Conservation (phyloP, 2,888 invertebrate genomes). For the Prenolepis imparis region DNA sequence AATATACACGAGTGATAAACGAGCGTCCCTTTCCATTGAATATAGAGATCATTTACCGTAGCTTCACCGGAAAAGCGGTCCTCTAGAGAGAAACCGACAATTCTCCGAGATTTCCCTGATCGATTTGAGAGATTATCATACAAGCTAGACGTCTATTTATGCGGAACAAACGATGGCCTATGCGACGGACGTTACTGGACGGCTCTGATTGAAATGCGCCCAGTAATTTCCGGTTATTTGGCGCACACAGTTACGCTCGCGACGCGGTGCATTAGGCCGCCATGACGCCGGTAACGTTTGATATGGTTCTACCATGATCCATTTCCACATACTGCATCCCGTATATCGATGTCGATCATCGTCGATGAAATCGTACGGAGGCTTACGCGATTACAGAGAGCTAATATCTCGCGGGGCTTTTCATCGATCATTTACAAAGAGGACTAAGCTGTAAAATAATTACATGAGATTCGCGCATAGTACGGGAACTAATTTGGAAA, state of each 20-base stretch:
- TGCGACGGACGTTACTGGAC: constrained; percentile 65
- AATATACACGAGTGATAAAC: constrained; percentile 21
- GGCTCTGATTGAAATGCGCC: constrained; percentile 80
- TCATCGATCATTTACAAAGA: constrained; percentile 28
- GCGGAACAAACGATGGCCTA: constrained; percentile 77
- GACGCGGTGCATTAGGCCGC: constrained; percentile 74
- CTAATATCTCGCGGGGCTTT: constrained; percentile 39
- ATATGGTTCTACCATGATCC: constrained; percentile 71
- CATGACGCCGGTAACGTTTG: constrained; percentile 72
- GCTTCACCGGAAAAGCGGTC: constrained; percentile 48
- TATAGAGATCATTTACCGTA: constrained; percentile 60
- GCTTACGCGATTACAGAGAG: constrained; percentile 52
- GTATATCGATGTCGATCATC: constrained; percentile 52
- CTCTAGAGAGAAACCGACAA: constrained; percentile 58
- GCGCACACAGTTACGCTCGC: constrained; percentile 74
- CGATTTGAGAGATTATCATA: constrained; percentile 78
- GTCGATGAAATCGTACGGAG: constrained; percentile 45
- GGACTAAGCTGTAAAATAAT: constrained; percentile 5
- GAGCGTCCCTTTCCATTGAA: constrained; percentile 47
- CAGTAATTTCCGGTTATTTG: constrained; percentile 81
- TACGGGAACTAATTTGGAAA: neutral
- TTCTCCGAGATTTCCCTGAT: constrained; percentile 65
- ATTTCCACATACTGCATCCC: constrained; percentile 63
- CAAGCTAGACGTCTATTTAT: constrained; percentile 71
- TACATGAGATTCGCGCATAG: neutral